Conservation (phyloP, 1,140 invertebrate species). For the Sminthurinus signatus region DNA sequence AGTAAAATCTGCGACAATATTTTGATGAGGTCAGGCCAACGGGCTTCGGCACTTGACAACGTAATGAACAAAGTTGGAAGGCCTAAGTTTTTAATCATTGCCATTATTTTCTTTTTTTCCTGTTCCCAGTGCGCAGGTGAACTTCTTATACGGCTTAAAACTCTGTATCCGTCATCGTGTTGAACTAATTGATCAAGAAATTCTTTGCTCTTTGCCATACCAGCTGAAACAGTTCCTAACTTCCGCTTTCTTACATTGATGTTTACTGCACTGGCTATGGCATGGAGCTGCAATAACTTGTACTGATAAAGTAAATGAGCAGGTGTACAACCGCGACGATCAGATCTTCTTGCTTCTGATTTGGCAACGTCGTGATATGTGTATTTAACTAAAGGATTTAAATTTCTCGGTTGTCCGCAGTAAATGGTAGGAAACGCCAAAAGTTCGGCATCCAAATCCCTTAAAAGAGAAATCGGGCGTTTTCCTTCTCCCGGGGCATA, state of each 20-base stretch:
- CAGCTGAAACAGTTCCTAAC: conserved; percentile 23
- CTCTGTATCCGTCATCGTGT: conserved; percentile 27
- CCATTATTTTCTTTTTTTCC: conserved; percentile 28
- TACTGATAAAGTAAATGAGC: conserved; percentile 6
- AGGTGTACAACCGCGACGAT: not conserved
- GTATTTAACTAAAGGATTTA: too few species aligned
- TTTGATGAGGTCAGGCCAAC: conserved; percentile 45
- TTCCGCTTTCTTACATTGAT: conserved; percentile 29
- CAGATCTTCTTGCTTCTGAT: not conserved
- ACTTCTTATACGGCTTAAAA: conserved; percentile 41
- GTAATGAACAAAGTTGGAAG: conserved; percentile 45
- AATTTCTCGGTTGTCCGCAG: too few species aligned
- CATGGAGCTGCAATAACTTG: conserved; percentile 17
- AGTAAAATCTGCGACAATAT: conserved; percentile 45
- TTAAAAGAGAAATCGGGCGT: not conserved
- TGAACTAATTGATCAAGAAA: conserved; percentile 1
- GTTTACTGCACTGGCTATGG: conserved; percentile 9
- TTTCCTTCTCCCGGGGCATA: not conserved
- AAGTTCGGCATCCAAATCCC: not conserved
- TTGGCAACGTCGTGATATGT: too few species aligned
- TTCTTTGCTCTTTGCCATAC: not conserved
- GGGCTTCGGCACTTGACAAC: conserved; percentile 45
- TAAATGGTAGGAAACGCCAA: too few species aligned
- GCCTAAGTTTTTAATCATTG: conserved; percentile 46
- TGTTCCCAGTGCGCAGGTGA: conserved; percentile 34